Evolutionary conservation across 1,140 invertebrate genomes (phyloP).

Genomic region (Epicauta chinensis): DNA sequence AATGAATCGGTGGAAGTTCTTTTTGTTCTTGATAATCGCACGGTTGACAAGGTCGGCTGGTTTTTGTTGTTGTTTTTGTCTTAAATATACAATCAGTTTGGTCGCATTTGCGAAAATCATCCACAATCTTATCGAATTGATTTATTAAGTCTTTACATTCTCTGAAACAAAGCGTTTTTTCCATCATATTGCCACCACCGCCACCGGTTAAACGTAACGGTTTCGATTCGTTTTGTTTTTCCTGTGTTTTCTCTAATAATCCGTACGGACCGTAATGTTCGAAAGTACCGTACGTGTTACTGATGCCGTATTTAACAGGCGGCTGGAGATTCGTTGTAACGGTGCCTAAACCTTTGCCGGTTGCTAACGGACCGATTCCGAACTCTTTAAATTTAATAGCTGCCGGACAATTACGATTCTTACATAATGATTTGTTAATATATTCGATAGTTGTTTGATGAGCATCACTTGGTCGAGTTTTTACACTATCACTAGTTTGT

Average conservation of each 20-base stretch:
- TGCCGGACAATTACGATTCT: slow-evolving; percentile 37
- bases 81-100: slow-evolving; percentile 33
- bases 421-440: slow-evolving; percentile 33
- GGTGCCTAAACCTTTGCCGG: slow-evolving; percentile 32
- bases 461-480: not conserved
- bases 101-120: slow-evolving; percentile 35
- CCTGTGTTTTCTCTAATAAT: slow-evolving; percentile 15
- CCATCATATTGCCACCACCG: not conserved
- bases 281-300: slow-evolving; percentile 37
- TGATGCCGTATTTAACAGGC: slow-evolving; percentile 34
- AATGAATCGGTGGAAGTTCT: slow-evolving; percentile 34
- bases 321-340: slow-evolving; percentile 29
- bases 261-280: slow-evolving; percentile 38
- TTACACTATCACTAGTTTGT: too few relatives aligned
- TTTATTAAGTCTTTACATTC: slow-evolving; percentile 38
- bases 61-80: too few relatives aligned
- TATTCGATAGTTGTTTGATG: slow-evolving; percentile 29
- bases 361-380: slow-evolving; percentile 39
- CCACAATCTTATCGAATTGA: slow-evolving; percentile 37
- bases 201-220: slow-evolving; percentile 26
- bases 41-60: too few relatives aligned
- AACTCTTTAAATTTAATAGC: slow-evolving; percentile 36
- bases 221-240: not conserved
- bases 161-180: slow-evolving; percentile 26
- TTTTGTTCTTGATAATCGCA: slow-evolving; percentile 22